phyloP scores from a whole-genome alignment of 2,113 vertebrate genomes.

The Tympanuchus pallidicinctus region DNA sequence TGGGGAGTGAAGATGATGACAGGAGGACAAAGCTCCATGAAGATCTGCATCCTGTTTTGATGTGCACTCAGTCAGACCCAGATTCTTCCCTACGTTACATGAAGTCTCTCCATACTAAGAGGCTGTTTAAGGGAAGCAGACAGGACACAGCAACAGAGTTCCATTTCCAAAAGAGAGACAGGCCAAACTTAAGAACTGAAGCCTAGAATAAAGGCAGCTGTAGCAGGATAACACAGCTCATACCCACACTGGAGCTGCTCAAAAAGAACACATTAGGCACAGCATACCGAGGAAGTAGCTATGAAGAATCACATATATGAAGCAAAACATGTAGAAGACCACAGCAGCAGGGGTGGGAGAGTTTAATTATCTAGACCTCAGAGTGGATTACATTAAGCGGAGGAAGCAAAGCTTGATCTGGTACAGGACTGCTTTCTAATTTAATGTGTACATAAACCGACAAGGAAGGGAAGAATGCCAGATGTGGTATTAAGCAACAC shows the following conservation, averaged over 20 bases:
- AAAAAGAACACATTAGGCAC: neutral
- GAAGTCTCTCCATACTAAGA: neutral
- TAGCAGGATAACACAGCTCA: neutral
- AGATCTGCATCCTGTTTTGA: neutral
- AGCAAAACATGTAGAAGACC: slow-evolving; percentile 28
- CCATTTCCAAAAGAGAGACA: neutral
- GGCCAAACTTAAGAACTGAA: neutral
- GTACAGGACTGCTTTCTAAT: slow-evolving; percentile 64
- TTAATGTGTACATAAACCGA: slow-evolving; percentile 27
- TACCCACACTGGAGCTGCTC: neutral
- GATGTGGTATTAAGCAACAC: slow-evolving; percentile 62
- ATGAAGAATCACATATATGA: neutral
- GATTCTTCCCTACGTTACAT: neutral
- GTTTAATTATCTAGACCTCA: slow-evolving; percentile 71
- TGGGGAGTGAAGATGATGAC: neutral
- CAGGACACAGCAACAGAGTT: neutral
- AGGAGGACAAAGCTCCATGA: neutral
- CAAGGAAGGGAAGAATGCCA: slow-evolving; percentile 61
- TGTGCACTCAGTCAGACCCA: neutral
- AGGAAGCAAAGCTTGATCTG: slow-evolving; percentile 61
- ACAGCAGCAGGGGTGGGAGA: neutral
- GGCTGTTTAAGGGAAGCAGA: neutral
- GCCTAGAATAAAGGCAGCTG: neutral
- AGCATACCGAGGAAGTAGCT: neutral
- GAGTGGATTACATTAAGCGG: slow-evolving; percentile 59